Evolutionary conservation across 2,113 vertebrate genomes (phyloP).

Genomic region (Menura novaehollandiae): DNA sequence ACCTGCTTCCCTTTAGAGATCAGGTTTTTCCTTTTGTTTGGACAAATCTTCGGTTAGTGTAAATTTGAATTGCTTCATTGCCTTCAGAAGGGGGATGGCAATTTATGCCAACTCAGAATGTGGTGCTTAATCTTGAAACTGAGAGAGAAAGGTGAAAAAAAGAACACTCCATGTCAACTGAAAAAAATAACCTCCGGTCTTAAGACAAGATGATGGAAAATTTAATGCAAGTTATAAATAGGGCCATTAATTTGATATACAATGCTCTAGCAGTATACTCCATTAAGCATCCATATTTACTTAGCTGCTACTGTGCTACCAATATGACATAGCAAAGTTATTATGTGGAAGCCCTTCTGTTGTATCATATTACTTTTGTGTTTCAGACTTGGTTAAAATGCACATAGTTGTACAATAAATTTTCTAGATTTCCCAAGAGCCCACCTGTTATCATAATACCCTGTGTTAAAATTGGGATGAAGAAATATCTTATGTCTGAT

Average conservation of each 20-base stretch:
- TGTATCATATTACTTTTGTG: not conserved
- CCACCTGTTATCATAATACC: not conserved
- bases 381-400: not conserved
- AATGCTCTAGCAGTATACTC: not conserved
- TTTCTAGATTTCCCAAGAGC: not conserved
- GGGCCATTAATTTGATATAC: slow-evolving; percentile 34
- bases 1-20: not conserved
- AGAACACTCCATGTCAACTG: not conserved
- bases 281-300: slow-evolving; percentile 20
- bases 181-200: not conserved
- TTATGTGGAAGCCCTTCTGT: not conserved
- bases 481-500: not conserved
- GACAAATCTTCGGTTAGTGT: not conserved
- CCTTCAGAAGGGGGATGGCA: not conserved
- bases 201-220: not conserved
- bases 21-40: not conserved
- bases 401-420: not conserved
- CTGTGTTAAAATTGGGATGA: not conserved
- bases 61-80: not conserved
- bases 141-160: not conserved
- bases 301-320: not conserved
- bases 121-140: not conserved
- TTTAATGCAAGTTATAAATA: slow-evolving; percentile 23
- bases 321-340: not conserved
- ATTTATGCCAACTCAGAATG: not conserved